Base-by-base conservation (phyloP, 2,113 vertebrate genomes). In the Corapipo altera region DNA sequence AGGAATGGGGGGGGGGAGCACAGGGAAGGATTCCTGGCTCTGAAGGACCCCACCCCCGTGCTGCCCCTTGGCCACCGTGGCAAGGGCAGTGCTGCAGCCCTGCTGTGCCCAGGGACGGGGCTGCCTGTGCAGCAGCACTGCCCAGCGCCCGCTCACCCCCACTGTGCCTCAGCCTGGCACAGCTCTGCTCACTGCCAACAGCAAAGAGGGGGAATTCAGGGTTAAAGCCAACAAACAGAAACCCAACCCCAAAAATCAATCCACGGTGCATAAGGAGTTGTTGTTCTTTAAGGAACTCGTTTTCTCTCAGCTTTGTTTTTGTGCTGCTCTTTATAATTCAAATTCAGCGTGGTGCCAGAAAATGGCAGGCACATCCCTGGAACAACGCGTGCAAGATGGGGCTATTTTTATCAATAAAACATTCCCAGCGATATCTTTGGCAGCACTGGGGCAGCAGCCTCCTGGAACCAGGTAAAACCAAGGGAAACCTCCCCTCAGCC, bases 191-290 rank as follows among this genome's bases (percentile, higher is more conserved):
- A 12, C 55, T 23, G 30, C 5, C 17, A 76, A 91, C 27, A 15
- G 3, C 8, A 16, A 26, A 77, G 19, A 22, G 30, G 19, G 51
- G 5, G 6, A 11, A 73, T 43, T 77, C 23, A 7, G 5, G n/a
- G 30, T 12, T 67, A 57, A 85, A 95, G 43, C 43, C 37, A 67
- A 39, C 21, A 70, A 37, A 80, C 46, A 28, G 54, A 77, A 24
- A 70, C 12, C 0, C 48, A 20, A 11, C 11, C 26, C 18, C 62
- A 2, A 16, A 28, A 87, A 46, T 21, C 67, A 80, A 15, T 33
- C 16, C 0, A 0, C 2, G 5, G 37, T 16, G 8, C 20, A 35
- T 26, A n/a, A 62, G 22, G 15, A 93, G 46, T 8, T 66, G 19
- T 8, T 81, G 20, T 35, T 80, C 51, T 49, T 85, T 23, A 69